Evolutionary conservation across 2,888 invertebrate species (phyloP).

Genomic region (Xestia sexstrigata): DNA sequence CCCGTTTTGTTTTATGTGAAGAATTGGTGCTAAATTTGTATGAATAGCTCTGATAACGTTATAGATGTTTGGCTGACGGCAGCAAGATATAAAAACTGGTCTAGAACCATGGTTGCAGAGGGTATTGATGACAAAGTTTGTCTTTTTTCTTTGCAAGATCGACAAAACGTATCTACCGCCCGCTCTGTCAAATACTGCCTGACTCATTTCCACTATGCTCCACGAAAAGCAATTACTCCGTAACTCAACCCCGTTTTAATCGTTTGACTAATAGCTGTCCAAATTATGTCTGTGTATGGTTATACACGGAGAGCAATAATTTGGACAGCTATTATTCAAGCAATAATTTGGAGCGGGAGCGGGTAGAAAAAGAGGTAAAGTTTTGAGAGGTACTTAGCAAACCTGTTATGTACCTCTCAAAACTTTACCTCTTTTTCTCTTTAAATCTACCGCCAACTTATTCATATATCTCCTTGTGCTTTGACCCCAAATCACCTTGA

Average conservation of each 20-base stretch:
- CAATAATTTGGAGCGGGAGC: too few relatives aligned
- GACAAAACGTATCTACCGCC: background rate
- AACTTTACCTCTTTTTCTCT: too few relatives aligned
- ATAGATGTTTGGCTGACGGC: background rate
- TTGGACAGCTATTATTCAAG: too few relatives aligned
- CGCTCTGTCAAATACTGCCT: too few relatives aligned
- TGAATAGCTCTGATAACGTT: conserved; percentile 20
- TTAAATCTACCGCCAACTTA: background rate
- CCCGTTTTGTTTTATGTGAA: background rate
- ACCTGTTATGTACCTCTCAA: too few relatives aligned
- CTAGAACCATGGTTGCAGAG: background rate
- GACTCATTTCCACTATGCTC: background rate
- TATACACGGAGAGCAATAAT: too few relatives aligned
- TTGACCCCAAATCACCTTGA: conserved; percentile 12
- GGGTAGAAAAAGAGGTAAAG: too few relatives aligned
- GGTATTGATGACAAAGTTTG: background rate
- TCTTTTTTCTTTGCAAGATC: background rate
- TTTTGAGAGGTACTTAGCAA: too few relatives aligned
- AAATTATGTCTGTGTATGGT: too few relatives aligned
- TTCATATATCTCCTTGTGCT: background rate
- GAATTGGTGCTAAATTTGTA: conserved; percentile 21
- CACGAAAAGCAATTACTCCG: too few relatives aligned
- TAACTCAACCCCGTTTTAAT: too few relatives aligned
- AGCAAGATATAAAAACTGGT: background rate
- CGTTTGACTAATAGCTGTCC: background rate